Evolutionary conservation across 2,888 invertebrate species (phyloP).

Genomic region (Leptogaster cylindrica): DNA sequence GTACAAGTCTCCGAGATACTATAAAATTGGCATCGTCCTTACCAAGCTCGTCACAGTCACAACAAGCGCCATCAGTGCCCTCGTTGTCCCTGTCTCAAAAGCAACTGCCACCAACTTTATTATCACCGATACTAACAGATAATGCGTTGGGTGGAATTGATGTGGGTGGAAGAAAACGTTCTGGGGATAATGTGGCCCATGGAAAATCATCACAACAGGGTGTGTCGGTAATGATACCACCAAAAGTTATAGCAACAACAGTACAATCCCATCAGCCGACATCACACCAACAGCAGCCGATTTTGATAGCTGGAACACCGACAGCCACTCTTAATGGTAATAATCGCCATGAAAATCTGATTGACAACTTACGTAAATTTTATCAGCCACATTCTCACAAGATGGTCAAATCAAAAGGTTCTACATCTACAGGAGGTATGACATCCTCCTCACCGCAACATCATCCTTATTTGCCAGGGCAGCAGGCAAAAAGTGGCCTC

Average conservation of each 20-base stretch:
- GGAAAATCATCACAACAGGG: constrained; percentile 45
- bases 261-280: not conserved
- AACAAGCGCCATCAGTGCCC: constrained; percentile 43
- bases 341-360: constrained; percentile 41
- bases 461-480: constrained; percentile 22
- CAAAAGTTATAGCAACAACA: constrained; percentile 13
- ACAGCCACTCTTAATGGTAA: constrained; percentile 5
- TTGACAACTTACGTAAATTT: constrained; percentile 58
- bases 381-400: constrained; percentile 54
- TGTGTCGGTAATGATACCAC: constrained; percentile 36
- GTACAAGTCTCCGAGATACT: constrained; percentile 23
- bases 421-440: constrained; percentile 37
- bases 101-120: constrained; percentile 8
- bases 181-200: not conserved
- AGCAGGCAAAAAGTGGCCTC: constrained; percentile 5
- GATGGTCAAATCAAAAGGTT: constrained; percentile 53
- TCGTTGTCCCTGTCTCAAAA: constrained; percentile 30
- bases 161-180: constrained; percentile 19
- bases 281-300: not conserved
- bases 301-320: constrained; percentile 42
- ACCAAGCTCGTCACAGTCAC: constrained; percentile 47
- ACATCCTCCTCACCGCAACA: constrained; percentile 45
- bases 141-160: not conserved
- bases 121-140: constrained; percentile 26
- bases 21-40: constrained; percentile 42